Percentiles rank a stretch among this genome's conserved stretches.
Evolutionary conservation across 2,888 invertebrate genomes (phyloP).

Genomic region (Ophion obscuratus): DNA sequence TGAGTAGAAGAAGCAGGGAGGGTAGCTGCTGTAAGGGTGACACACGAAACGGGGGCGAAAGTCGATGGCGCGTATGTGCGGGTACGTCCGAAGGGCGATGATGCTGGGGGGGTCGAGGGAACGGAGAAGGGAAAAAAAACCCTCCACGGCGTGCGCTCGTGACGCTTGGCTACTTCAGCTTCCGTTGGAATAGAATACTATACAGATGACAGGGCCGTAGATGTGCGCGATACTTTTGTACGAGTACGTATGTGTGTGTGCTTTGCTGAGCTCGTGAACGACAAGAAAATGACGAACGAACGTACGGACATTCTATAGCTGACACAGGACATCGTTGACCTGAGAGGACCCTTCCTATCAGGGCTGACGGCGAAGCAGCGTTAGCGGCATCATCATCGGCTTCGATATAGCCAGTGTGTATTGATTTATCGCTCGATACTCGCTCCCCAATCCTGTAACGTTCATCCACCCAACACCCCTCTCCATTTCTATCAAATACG

Average conservation of each 20-base stretch:
- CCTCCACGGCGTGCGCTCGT: conserved; percentile 27
- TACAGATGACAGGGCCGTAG: background rate
- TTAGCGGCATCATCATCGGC: conserved; percentile 56
- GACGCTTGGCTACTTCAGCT: conserved; percentile 45
- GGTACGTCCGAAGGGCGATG: conserved; percentile 51
- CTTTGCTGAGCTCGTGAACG: conserved; percentile 35
- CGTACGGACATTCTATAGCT: conserved; percentile 57
- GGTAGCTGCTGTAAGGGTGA: conserved; percentile 43
- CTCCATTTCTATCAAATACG: conserved; percentile 23
- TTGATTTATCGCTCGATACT: conserved; percentile 69
- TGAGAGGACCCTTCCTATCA: conserved; percentile 42
- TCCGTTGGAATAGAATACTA: conserved; percentile 24
- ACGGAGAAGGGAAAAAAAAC: conserved; percentile 10
- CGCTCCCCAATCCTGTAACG: background rate
- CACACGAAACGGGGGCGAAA: conserved; percentile 53
- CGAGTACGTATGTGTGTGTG: conserved; percentile 4
- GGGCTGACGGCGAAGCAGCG: conserved; percentile 40
- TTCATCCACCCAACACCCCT: conserved; percentile 1
- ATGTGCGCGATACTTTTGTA: background rate
- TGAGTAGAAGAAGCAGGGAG: no score
- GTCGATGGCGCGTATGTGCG: conserved; percentile 56
- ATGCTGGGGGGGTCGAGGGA: conserved; percentile 12
- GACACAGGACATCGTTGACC: conserved; percentile 62
- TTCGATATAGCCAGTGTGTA: conserved; percentile 59
- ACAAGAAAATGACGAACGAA: conserved; percentile 66